Evolutionary conservation across 2,113 vertebrate species (phyloP).

Genomic region (Brachyhypopomus occidentalis): DNA sequence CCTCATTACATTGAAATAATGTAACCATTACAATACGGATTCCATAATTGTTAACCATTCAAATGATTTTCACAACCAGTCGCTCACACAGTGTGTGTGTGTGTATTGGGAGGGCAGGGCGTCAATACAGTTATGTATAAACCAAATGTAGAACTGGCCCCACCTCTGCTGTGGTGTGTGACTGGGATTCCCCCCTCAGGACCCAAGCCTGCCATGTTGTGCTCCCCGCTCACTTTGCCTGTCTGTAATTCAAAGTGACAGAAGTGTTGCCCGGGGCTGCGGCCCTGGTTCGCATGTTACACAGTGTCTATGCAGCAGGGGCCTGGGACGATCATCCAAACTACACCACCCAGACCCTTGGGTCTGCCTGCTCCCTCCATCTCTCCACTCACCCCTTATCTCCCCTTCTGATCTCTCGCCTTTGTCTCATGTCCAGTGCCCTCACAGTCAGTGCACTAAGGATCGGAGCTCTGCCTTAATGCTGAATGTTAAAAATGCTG

Average conservation of each 20-base stretch:
- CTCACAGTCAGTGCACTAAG: neutral
- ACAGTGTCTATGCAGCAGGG: constrained; percentile 46
- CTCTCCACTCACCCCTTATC: constrained; percentile 31
- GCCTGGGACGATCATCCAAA: constrained; percentile 18
- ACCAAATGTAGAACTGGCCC: neutral
- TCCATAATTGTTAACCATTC: neutral
- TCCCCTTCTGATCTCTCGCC: neutral
- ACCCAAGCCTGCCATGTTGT: constrained; percentile 53
- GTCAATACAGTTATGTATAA: neutral
- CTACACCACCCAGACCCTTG: neutral
- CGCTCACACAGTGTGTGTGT: neutral
- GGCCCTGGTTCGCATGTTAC: constrained; percentile 62
- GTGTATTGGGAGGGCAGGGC: neutral
- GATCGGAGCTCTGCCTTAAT: neutral
- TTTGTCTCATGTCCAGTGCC: neutral
- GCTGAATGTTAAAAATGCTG: neutral
- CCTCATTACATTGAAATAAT: neutral
- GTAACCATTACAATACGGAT: neutral
- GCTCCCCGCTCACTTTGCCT: constrained; percentile 65
- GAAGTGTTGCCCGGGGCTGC: constrained; percentile 61
- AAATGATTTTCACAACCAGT: neutral
- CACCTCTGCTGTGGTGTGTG: constrained; percentile 9
- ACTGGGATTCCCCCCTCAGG: constrained; percentile 49
- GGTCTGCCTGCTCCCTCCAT: constrained; percentile 19
- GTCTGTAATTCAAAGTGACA: constrained; percentile 71